A percentile compares a stretch with the other conserved stretches of the same genome.
Conservation (phyloP, 2,888 invertebrate genomes). For the Brachypalpus laphriformis region DNA sequence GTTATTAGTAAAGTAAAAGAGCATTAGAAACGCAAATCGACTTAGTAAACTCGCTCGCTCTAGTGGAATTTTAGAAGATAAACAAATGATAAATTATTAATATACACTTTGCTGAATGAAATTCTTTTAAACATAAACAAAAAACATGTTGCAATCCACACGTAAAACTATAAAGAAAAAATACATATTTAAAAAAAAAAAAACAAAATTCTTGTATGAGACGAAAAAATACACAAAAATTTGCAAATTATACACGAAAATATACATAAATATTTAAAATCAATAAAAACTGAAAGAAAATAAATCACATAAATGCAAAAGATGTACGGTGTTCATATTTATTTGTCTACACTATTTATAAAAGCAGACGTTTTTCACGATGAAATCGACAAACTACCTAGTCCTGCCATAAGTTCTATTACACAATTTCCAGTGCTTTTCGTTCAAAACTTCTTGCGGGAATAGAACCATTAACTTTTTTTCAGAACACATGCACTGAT, state of each 20-base stretch:
- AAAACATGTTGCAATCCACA: conserved; percentile 33
- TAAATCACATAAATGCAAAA: conserved; percentile 52
- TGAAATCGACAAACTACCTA: too few species aligned
- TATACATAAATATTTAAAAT: conserved; percentile 48
- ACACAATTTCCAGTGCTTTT: too few species aligned
- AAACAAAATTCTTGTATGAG: conserved; percentile 41
- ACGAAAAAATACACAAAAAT: conserved; percentile 37
- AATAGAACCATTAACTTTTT: too few species aligned
- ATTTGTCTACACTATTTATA: too few species aligned
- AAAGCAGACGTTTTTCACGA: too few species aligned
- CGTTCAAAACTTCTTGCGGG: too few species aligned
- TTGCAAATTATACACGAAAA: conserved; percentile 64
- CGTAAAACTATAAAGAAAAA: conserved; percentile 13
- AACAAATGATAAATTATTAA: conserved; percentile 17
- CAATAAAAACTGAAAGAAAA: conserved; percentile 58
- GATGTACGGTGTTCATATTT: too few species aligned
- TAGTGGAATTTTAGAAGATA: conserved; percentile 56
- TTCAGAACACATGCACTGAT: too few species aligned
- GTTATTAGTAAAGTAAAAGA: conserved; percentile 60
- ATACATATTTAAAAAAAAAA: conserved; percentile 27
- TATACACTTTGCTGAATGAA: conserved; percentile 57
- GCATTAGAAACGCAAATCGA: conserved; percentile 58
- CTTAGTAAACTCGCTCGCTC: conserved; percentile 66
- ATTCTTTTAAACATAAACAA: conserved; percentile 24
- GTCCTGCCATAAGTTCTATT: too few species aligned